A percentile compares a stretch with the other conserved stretches of the same genome.
Conservation (phyloP, 2,113 vertebrate species). For the Xyliphius kryptos region DNA sequence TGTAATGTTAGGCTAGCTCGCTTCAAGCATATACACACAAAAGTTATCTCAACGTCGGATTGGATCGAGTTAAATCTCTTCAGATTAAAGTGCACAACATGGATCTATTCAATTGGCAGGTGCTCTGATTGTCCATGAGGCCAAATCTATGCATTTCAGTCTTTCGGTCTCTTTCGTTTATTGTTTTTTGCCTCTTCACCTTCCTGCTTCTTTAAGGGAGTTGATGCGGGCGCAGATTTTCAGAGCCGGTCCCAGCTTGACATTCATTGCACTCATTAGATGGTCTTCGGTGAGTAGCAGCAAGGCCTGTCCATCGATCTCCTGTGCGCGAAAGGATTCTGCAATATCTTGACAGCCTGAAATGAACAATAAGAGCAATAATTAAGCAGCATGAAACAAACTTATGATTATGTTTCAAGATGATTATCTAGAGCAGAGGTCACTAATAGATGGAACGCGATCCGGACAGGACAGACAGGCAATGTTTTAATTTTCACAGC, state of each 20-base stretch:
- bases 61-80: constrained; percentile 37
- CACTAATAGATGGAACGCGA: too few relatives aligned
- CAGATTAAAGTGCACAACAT: constrained; percentile 47
- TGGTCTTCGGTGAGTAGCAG: constrained; percentile 96
- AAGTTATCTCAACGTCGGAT: constrained; percentile 36
- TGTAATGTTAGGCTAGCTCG: constrained; percentile 42
- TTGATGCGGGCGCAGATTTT: constrained; percentile 98
- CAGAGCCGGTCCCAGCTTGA: constrained; percentile 92
- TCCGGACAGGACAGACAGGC: too few relatives aligned
- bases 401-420: too few relatives aligned
- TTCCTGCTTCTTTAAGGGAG: constrained; percentile 74
- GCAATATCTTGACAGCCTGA: constrained; percentile 92
- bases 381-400: too few relatives aligned
- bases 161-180: background rate
- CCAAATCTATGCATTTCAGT: constrained; percentile 15
- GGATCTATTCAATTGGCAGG: constrained; percentile 47
- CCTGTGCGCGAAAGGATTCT: constrained; percentile 90
- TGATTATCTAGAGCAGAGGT: too few relatives aligned
- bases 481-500: too few relatives aligned
- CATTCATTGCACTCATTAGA: constrained; percentile 98
- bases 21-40: constrained; percentile 41
- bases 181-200: constrained; percentile 62
- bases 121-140: constrained; percentile 32
- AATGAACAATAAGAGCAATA: constrained; percentile 20
- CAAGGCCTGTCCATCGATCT: constrained; percentile 96